These are phyloP conservation scores for Sphecodes monilicornis DNA, from an alignment of 2,888 invertebrate species.

Conservation along the genomic window DNA sequence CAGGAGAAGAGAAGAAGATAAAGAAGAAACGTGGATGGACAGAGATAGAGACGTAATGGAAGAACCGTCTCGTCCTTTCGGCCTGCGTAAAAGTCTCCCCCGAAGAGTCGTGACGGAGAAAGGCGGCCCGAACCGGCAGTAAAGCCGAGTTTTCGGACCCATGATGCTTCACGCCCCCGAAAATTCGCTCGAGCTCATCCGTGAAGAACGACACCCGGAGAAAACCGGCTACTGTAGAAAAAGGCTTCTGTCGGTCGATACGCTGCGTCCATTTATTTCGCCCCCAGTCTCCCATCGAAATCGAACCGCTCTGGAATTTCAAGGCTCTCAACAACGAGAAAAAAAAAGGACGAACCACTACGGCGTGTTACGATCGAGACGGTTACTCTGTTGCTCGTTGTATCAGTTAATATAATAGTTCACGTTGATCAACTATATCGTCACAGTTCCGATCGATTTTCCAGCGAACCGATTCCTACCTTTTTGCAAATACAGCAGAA, in stretches of 20 bases:
- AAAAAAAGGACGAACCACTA: not conserved
- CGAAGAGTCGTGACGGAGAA: not conserved
- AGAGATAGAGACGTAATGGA: not conserved
- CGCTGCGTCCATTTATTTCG: conserved; percentile 15
- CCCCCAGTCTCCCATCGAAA: not conserved
- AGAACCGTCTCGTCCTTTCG: not conserved
- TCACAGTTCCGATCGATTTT: not conserved
- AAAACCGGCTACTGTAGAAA: conserved; percentile 45
- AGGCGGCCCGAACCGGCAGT: not conserved
- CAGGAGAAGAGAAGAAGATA: not conserved
- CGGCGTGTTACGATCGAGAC: not conserved
- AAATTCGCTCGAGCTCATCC: conserved; percentile 38
- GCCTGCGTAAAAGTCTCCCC: conserved; percentile 36
- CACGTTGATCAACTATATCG: not conserved
- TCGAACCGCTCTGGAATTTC: conserved; percentile 2
- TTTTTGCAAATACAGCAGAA: not conserved
- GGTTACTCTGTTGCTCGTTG: not conserved
- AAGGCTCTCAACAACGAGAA: not conserved
- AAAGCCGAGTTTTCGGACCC: conserved; percentile 13
- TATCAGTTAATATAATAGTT: not conserved
- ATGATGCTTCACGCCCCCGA: conserved; percentile 15
- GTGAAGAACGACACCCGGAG: conserved; percentile 30
- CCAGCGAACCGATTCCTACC: not conserved
- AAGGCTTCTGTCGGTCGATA: conserved; percentile 35
- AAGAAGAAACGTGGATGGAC: not conserved